These are phyloP conservation scores for Enteromius fasciolatus DNA, from an alignment of 2,797 vertebrate species.

Conservation along the genomic window DNA sequence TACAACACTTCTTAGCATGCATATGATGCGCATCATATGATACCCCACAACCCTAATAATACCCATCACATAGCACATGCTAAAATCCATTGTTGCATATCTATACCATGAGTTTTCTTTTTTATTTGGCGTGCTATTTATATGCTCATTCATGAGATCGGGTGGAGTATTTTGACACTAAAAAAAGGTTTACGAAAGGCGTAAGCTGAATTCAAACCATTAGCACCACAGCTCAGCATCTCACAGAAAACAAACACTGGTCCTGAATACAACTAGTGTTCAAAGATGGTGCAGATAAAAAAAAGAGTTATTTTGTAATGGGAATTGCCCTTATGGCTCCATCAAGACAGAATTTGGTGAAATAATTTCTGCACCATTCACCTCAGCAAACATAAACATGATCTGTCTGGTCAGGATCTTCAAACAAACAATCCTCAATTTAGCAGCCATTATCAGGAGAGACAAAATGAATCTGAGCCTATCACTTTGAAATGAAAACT, in stretches of 20 bases:
- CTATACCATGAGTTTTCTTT: no score
- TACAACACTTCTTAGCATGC: no score
- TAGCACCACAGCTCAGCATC: background rate
- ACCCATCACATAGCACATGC: no score
- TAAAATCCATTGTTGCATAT: no score
- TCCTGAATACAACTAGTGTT: background rate
- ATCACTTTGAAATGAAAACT: background rate
- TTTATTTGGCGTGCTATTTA: no score
- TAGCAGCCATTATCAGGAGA: background rate
- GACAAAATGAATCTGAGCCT: background rate
- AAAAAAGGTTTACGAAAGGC: background rate
- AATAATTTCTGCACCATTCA: background rate
- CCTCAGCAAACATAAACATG: background rate
- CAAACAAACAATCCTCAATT: conserved; percentile 10
- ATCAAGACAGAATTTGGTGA: background rate
- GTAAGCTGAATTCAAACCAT: background rate
- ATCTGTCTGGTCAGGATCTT: background rate
- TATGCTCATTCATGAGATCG: no score
- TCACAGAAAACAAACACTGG: background rate
- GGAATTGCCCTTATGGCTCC: background rate
- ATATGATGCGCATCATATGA: no score
- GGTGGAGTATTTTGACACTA: background rate
- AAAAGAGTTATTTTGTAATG: no score
- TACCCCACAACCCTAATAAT: no score
- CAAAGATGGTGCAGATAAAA: background rate